Evolutionary conservation across 2,797 vertebrate species (phyloP).

Genomic region (Hylomyscus alleni): DNA sequence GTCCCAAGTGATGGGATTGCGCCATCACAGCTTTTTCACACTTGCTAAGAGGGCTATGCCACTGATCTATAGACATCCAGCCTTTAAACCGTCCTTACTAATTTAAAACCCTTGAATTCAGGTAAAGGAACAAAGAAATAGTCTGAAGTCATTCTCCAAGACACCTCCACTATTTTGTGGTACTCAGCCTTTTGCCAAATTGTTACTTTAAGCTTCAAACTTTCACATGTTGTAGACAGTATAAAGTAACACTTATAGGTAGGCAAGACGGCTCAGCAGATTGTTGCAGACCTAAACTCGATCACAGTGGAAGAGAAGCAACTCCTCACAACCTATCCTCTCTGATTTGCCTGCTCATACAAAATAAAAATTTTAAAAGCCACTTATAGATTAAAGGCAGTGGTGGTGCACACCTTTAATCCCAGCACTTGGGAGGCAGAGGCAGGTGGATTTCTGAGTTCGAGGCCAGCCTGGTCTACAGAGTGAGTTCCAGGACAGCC

Average conservation of each 20-base stretch:
- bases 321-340: neutral
- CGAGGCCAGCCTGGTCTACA: no score
- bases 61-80: neutral
- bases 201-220: neutral
- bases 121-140: conserved; percentile 24
- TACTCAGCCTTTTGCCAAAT: conserved; percentile 10
- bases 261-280: neutral
- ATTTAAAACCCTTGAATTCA: conserved; percentile 39
- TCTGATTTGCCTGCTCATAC: no score
- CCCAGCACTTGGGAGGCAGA: no score
- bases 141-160: conserved; percentile 13
- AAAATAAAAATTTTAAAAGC: neutral
- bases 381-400: neutral
- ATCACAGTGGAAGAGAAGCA: neutral
- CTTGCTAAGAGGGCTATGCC: neutral
- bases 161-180: neutral
- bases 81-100: neutral
- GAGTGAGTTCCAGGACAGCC: no score
- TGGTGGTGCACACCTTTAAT: no score
- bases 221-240: neutral
- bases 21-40: neutral
- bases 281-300: neutral
- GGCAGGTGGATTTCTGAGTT: no score
- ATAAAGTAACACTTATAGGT: neutral
- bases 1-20: neutral